Base-by-base conservation (phyloP, 2,797 vertebrate species). In the Mionectes olivaceus region DNA sequence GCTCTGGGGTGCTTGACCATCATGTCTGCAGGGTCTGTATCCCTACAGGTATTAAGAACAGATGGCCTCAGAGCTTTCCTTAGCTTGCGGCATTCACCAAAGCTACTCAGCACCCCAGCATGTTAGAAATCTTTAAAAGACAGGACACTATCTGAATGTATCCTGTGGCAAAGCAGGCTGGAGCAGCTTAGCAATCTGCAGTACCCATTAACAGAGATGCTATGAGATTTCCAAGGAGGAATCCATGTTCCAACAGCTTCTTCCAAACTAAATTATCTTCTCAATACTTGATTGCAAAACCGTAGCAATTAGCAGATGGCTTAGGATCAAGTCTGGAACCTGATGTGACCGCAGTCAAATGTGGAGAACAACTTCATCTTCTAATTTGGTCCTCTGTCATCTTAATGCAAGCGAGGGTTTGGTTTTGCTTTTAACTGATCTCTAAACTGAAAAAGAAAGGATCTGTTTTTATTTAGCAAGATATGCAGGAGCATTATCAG, bases 381-480 rank as follows among this genome's bases (percentile, higher is more conserved):
- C 81, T 78, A 93, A 50, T 83, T 90, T 63, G 18, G 39, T 91
- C 53, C 46, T 55, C 35, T 75, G 57, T 83, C 82, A 68, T 70
- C 89, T 87, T 94, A 93, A 94, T 85, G 53, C 41, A 78, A 87
- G 69, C 46, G 17, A 44, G 53, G n/a, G 16, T 91, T 90, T 87
- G 61, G 39, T 19, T 80, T 89, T 89, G 71, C 49, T 93, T 93
- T 92, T 95, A 94, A 78, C 70, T 74, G 46, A 92, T 71, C 35
- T 19, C 57, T 77, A 83, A 89, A 92, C n/a, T 22, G 25, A 71
- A 89, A 87, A 41, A 90, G 52, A 10, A 87, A 46, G 44, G 33
- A 73, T 91, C 74, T 95, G 89, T 94, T 95, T 95, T 93, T 96
- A 89, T 94, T 95, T 94, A 89, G 87, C 61, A 78, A 93, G 81